Evolutionary conservation across 2,113 vertebrate genomes (phyloP).

Genomic region (Nipponia nippon): DNA sequence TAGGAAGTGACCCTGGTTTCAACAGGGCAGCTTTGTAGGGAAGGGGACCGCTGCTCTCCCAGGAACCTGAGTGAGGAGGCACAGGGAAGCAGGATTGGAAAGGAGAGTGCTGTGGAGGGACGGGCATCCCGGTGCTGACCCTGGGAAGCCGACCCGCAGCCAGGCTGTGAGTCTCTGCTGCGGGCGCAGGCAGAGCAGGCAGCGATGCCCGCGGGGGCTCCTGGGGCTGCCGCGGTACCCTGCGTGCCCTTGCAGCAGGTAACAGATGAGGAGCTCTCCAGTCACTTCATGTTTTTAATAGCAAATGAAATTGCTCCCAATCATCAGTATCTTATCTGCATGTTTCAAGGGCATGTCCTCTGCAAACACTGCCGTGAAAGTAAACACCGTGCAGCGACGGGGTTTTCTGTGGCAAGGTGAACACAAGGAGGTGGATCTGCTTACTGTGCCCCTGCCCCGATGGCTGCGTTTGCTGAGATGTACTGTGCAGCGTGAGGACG

Average conservation of each 20-base stretch:
- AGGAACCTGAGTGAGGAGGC: not conserved
- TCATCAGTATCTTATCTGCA: not conserved
- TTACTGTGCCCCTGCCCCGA: not conserved
- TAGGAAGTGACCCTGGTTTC: not conserved
- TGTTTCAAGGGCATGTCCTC: not conserved
- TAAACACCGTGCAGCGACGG: not conserved
- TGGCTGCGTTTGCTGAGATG: not conserved
- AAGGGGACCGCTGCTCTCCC: rapidly evolving
- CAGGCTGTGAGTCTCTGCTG: not conserved
- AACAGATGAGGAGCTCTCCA: not conserved
- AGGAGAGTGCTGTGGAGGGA: not conserved
- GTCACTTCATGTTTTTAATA: not conserved
- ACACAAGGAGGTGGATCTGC: not conserved
- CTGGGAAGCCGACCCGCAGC: not conserved
- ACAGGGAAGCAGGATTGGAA: not conserved
- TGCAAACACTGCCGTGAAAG: not conserved
- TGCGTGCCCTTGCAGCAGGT: not conserved
- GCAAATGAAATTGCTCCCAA: not conserved
- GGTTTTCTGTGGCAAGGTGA: not conserved
- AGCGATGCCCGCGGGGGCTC: too few species aligned
- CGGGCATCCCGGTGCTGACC: rapidly evolving
- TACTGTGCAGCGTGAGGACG: rapidly evolving
- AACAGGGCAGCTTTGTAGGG: not conserved
- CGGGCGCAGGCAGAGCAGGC: not conserved
- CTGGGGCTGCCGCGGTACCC: not conserved